A percentile compares a stretch with the other conserved stretches of the same genome.
Conservation (phyloP, 1,140 invertebrate genomes). For the Macrobrachium nipponense region DNA sequence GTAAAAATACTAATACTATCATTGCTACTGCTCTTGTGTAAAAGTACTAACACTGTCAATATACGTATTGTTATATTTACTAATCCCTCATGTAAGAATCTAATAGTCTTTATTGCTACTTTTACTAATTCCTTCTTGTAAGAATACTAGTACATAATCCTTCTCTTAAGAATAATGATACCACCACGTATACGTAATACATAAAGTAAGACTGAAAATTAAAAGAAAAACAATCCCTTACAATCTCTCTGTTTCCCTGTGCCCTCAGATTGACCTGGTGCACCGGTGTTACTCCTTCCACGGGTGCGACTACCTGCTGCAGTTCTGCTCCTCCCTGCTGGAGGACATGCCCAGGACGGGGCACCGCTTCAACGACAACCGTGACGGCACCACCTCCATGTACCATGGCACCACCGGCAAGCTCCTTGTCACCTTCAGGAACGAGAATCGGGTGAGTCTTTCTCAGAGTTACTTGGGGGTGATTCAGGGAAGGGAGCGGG, state of each 20-base stretch:
- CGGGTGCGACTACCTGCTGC: slow-evolving; percentile 77
- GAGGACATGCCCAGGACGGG: slow-evolving; percentile 73
- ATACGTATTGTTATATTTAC: no score
- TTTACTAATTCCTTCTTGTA: no score
- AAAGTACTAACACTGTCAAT: no score
- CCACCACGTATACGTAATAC: background rate
- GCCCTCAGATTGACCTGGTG: slow-evolving; percentile 70
- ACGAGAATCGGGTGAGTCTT: slow-evolving; percentile 76
- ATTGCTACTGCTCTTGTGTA: no score
- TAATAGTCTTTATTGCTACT: no score
- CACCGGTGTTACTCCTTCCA: slow-evolving; percentile 79
- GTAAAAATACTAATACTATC: no score
- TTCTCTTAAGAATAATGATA: no score
- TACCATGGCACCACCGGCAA: slow-evolving; percentile 76
- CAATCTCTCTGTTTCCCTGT: background rate
- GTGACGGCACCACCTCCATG: slow-evolving; percentile 79
- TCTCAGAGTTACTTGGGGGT: no score
- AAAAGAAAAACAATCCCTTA: background rate
- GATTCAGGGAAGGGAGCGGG: no score
- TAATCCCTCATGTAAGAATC: no score
- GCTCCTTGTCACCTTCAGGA: slow-evolving; percentile 79
- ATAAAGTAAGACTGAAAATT: background rate
- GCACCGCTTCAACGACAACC: slow-evolving; percentile 77
- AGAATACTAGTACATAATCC: no score
- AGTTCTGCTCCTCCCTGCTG: slow-evolving; percentile 78